Base-by-base conservation (phyloP, 2,797 vertebrate species). In the Cryptoblepharus egeriae region DNA sequence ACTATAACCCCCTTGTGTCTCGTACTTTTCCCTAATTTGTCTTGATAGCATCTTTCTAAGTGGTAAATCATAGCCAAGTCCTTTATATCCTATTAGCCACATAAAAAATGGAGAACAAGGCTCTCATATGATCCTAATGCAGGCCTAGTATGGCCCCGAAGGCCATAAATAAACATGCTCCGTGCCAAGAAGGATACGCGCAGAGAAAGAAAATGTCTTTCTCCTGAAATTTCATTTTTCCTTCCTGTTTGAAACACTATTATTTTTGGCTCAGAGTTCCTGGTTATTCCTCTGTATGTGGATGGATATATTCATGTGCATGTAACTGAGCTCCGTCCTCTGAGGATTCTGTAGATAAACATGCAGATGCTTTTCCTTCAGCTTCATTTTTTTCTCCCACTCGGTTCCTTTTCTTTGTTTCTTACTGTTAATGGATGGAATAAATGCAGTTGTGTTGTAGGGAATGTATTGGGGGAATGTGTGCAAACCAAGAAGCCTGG, bases 401-500 rank as follows among this genome's bases (percentile, higher is more conserved):
- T 84, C 80, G 80, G 37, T 80, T 91, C 81, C 87, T 91, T 87
- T 83, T 81, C 49, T 87, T 83, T 30, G 3, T 88, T 88, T 85
- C 87, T 88, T 75, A 75, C 37, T 83, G n/a, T 74, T 89, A 92
- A 78, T 78, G 83, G 55, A 70, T 45, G 80, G 77, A 92, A 87
- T 32, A 71, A 90, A 92, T 88, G 67, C 20, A 68, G 75, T 83
- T 45, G 74, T 82, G 89, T 80, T 80, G 39, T 88, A 80, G 70
- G 88, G 90, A 86, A 67, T 77, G 84, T 89, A 68, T 89, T n/a
- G 89, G 81, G 70, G 88, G 90, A 86, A 67, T 77, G 84, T 89
- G 70, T 89, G 55, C 35, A 88, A 81, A 76, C 4, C 20, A 79
- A 10, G 9, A 84, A 79, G 57, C 22, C 77, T 85, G 71, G 80